A percentile compares a stretch with the other conserved stretches of the same genome.
phyloP scores from a whole-genome alignment of 2,888 invertebrate genomes.

The Eupithecia vulgata region DNA sequence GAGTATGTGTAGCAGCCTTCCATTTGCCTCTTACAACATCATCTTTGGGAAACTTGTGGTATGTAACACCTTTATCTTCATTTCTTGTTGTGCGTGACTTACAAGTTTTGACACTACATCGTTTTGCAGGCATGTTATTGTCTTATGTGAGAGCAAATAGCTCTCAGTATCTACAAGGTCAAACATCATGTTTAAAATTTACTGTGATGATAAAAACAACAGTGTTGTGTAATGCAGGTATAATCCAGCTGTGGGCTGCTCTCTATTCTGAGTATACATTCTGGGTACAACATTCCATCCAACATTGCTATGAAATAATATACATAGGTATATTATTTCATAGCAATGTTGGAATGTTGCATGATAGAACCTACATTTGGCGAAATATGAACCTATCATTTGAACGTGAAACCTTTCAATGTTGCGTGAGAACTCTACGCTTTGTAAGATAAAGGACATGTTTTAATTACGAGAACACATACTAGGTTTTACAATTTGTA shows the following conservation, averaged over 20 bases:
- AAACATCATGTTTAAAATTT: conserved; percentile 3
- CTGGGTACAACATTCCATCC: not conserved
- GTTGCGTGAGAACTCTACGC: not conserved
- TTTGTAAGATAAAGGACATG: not conserved
- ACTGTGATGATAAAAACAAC: not conserved
- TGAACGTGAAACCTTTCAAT: not conserved
- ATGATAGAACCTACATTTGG: not conserved
- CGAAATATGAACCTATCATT: not conserved
- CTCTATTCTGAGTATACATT: not conserved
- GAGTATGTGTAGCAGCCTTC: conserved; percentile 86
- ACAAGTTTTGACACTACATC: conserved; percentile 86
- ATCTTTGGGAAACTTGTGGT: conserved; percentile 90
- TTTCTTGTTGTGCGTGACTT: conserved; percentile 84
- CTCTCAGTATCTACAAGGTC: conserved; percentile 26
- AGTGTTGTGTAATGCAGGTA: not conserved
- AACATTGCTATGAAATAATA: too few relatives aligned
- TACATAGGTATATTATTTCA: too few relatives aligned
- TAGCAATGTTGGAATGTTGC: conserved; percentile 13
- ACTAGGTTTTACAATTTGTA: not conserved
- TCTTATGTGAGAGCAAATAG: conserved; percentile 38
- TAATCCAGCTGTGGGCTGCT: not conserved
- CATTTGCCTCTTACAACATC: conserved; percentile 84
- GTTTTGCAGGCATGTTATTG: conserved; percentile 85
- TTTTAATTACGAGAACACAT: not conserved
- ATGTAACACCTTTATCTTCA: conserved; percentile 88